phyloP scores from a whole-genome alignment of 2,888 invertebrate species.

The Melinaea menophilus region DNA sequence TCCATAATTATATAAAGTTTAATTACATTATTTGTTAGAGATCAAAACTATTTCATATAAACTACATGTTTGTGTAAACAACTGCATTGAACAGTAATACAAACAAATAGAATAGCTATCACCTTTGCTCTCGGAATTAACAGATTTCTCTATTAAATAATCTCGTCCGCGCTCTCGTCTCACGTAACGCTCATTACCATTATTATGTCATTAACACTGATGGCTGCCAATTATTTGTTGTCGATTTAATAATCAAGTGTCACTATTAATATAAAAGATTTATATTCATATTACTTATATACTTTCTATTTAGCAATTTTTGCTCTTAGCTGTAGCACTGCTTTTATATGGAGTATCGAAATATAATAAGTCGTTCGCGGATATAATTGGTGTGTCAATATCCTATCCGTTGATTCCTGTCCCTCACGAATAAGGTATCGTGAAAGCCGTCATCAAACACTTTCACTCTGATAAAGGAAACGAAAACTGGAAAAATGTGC shows the following conservation, averaged over 20 bases:
- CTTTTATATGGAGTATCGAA: too few species aligned
- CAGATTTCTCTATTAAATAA: conserved; percentile 28
- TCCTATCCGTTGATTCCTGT: too few species aligned
- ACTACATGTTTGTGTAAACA: neutral
- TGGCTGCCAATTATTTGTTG: conserved; percentile 23
- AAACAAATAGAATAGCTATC: neutral
- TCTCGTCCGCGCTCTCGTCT: conserved; percentile 31
- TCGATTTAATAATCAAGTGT: conserved; percentile 18
- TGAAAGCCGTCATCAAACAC: conserved; percentile 30
- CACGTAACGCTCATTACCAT: conserved; percentile 32
- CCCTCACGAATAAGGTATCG: conserved; percentile 13
- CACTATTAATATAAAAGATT: conserved; percentile 5
- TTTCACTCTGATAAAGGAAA: conserved; percentile 25
- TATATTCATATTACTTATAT: neutral
- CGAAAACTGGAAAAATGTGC: conserved; percentile 28
- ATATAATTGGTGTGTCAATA: too few species aligned
- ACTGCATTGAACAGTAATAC: neutral
- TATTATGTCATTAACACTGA: conserved; percentile 28
- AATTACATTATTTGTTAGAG: too few species aligned
- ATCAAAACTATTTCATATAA: neutral
- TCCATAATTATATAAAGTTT: too few species aligned
- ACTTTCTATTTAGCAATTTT: too few species aligned
- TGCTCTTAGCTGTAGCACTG: too few species aligned
- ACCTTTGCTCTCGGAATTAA: conserved; percentile 24
- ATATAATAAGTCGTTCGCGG: too few species aligned